Evolutionary conservation across 1,140 invertebrate species (phyloP).

Genomic region (Lucilia sericata): DNA sequence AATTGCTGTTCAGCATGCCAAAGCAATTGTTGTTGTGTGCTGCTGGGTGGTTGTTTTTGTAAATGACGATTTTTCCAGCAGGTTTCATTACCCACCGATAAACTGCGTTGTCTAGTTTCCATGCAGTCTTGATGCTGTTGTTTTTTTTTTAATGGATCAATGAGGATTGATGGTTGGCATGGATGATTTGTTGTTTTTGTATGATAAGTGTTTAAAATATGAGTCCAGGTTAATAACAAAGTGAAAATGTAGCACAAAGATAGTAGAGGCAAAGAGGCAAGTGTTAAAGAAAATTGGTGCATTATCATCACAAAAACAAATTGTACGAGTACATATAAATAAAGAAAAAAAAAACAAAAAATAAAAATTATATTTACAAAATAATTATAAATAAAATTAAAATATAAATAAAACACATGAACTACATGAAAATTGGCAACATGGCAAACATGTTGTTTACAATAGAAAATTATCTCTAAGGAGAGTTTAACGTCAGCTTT

Average conservation of each 20-base stretch:
- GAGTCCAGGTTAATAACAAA: constrained; percentile 3
- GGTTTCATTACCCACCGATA: constrained; percentile 66
- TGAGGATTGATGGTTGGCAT: no score
- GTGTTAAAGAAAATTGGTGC: background rate
- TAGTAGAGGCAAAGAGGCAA: background rate
- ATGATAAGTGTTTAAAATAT: background rate
- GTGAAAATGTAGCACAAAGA: background rate
- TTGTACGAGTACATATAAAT: constrained; percentile 8
- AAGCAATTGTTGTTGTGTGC: constrained; percentile 48
- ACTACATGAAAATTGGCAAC: constrained; percentile 2
- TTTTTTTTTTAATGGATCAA: background rate
- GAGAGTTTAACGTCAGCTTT: no score
- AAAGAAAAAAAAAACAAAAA: constrained; percentile 32
- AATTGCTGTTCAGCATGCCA: constrained; percentile 43
- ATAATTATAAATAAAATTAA: background rate
- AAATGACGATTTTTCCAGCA: constrained; percentile 59
- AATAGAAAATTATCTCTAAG: no score
- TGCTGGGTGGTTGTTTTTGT: background rate
- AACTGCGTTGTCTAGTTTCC: constrained; percentile 63
- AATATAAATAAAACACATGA: constrained; percentile 9
- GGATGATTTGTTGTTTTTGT: background rate
- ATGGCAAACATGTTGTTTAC: background rate
- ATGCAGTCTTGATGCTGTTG: constrained; percentile 64
- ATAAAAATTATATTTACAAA: constrained; percentile 9
- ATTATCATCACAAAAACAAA: background rate